Evolutionary conservation across 1,140 invertebrate species (phyloP).

Genomic region (Camponotus vicinus): DNA sequence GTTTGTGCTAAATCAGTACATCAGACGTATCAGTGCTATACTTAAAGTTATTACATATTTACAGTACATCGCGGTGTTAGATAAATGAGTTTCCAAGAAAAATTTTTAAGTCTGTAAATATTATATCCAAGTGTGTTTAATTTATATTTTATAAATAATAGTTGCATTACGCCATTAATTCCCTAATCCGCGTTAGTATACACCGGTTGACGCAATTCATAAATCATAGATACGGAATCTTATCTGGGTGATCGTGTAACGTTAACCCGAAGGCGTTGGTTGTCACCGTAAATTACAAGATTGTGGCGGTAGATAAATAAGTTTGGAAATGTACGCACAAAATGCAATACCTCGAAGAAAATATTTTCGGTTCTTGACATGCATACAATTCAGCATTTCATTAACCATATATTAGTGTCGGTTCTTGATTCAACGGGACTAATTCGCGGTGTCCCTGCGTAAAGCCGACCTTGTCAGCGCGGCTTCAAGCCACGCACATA

Average conservation of each 20-base stretch:
- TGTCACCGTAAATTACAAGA: conserved; percentile 48
- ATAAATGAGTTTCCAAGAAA: neutral
- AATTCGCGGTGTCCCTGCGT: no score
- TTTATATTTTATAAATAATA: neutral
- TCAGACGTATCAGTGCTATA: neutral
- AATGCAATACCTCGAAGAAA: neutral
- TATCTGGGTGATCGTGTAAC: conserved; percentile 1
- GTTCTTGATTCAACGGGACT: no score
- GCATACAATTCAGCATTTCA: conserved; percentile 76
- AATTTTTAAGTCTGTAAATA: neutral
- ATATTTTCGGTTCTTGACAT: conserved; percentile 46
- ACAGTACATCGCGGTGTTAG: neutral
- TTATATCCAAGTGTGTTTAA: neutral
- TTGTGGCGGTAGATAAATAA: no score
- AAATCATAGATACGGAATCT: conserved; percentile 23
- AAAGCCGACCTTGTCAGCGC: no score
- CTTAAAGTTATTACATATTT: neutral
- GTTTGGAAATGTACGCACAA: neutral
- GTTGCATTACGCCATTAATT: neutral
- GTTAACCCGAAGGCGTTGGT: conserved; percentile 10
- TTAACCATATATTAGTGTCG: conserved; percentile 77
- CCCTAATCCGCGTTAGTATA: neutral
- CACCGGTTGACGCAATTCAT: neutral
- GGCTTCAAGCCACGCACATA: conserved; percentile 69
- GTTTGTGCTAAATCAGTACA: no score